phyloP scores from a whole-genome alignment of 2,888 invertebrate genomes.

The Caenorhabditis wallacei region DNA sequence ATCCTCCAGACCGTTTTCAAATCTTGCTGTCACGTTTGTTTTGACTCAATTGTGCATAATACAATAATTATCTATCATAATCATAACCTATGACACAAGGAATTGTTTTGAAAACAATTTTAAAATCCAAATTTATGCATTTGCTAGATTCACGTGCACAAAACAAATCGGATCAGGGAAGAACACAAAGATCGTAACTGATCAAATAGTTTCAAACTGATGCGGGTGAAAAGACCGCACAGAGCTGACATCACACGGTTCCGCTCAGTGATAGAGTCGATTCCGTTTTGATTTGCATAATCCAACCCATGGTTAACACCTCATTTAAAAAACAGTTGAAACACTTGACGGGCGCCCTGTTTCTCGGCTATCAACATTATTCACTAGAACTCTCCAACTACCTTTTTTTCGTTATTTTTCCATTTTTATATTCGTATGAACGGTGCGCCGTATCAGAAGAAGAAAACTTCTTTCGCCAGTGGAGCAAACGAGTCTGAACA shows the following conservation, averaged over 20 bases:
- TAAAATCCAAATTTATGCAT: background rate
- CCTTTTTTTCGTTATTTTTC: background rate
- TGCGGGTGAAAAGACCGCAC: conserved; percentile 35
- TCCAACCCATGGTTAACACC: conserved; percentile 48
- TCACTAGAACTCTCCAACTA: conserved; percentile 14
- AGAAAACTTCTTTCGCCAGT: conserved; percentile 50
- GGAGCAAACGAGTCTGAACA: conserved; percentile 49
- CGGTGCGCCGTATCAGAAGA: conserved; percentile 55
- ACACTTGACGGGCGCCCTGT: conserved; percentile 40
- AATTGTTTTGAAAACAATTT: background rate
- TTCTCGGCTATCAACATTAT: conserved; percentile 23
- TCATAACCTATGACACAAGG: background rate
- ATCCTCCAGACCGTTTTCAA: no score
- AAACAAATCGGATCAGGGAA: conserved; percentile 35
- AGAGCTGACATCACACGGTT: conserved; percentile 61
- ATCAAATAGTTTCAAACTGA: conserved; percentile 59
- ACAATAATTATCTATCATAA: background rate
- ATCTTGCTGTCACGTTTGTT: no score
- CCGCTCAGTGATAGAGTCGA: conserved; percentile 23
- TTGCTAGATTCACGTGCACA: conserved; percentile 13
- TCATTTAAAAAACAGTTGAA: conserved; percentile 60
- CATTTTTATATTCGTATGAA: conserved; percentile 48
- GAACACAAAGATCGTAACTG: conserved; percentile 48
- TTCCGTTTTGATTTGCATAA: conserved; percentile 46
- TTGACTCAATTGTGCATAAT: background rate